These are phyloP conservation scores for Chiloscyllium plagiosum DNA, from an alignment of 2,113 vertebrate species.

Conservation along the genomic window DNA sequence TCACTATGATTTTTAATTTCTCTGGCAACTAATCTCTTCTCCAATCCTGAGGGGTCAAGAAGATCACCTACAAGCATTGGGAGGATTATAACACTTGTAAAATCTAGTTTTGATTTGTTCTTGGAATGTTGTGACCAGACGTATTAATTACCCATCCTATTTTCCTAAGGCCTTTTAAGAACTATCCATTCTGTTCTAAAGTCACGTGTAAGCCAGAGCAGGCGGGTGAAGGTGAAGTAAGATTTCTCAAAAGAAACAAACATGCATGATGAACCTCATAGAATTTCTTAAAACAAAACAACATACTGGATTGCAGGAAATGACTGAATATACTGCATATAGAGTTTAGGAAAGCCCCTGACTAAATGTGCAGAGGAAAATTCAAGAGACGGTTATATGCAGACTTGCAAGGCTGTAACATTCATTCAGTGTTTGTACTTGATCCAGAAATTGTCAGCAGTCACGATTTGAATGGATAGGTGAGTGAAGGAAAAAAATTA, in stretches of 20 bases:
- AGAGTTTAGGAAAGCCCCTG: not conserved
- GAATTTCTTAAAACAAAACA: not conserved
- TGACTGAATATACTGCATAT: not conserved
- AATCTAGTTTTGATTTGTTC: not conserved
- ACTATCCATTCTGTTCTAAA: not conserved
- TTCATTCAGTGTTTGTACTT: no score
- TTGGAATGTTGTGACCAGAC: not conserved
- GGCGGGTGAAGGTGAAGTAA: not conserved
- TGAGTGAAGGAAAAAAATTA: no score
- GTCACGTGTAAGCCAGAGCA: not conserved
- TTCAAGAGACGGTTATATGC: not conserved
- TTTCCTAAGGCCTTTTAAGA: not conserved
- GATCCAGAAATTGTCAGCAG: no score
- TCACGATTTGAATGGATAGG: no score
- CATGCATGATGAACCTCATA: not conserved
- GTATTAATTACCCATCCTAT: not conserved
- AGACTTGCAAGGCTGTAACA: no score
- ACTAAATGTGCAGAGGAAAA: not conserved
- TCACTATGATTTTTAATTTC: no score
- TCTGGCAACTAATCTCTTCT: no score
- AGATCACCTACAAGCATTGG: not conserved
- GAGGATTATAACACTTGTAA: not conserved
- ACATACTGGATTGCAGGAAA: not conserved
- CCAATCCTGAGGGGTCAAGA: not conserved
- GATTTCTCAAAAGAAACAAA: not conserved